phyloP scores from a whole-genome alignment of 2,888 invertebrate genomes.

The Chirona hameri region DNA sequence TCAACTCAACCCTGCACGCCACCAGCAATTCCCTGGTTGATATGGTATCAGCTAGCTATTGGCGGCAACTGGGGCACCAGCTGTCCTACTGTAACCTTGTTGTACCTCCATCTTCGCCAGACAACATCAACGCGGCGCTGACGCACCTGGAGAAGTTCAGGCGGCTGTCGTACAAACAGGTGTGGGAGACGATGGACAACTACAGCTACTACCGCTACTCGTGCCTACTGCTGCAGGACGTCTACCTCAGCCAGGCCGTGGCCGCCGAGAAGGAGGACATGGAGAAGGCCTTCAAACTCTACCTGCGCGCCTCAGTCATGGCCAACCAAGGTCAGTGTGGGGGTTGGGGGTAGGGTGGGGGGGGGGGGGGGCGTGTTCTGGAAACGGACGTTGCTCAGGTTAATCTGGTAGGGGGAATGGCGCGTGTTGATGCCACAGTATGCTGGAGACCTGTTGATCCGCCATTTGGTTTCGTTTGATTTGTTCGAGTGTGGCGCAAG shows the following conservation, averaged over 20 bases:
- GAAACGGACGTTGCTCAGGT: no score
- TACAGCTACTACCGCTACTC: slow-evolving; percentile 26
- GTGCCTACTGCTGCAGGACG: slow-evolving; percentile 28
- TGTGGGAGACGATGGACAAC: slow-evolving; percentile 11
- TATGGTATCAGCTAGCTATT: no score
- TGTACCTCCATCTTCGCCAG: not conserved
- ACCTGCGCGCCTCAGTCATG: slow-evolving; percentile 4
- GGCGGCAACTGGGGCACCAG: no score
- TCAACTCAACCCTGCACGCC: no score
- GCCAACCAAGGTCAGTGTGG: slow-evolving; percentile 14
- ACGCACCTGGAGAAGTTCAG: slow-evolving; percentile 5
- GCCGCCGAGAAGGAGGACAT: not conserved
- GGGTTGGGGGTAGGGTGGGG: not conserved
- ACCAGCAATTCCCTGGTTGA: no score
- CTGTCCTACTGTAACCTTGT: no score
- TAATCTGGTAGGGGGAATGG: no score
- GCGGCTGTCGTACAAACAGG: slow-evolving; percentile 3
- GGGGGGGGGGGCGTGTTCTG: not conserved
- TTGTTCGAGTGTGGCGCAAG: no score
- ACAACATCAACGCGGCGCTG: not conserved
- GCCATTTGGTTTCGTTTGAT: no score
- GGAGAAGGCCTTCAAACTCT: slow-evolving; percentile 9
- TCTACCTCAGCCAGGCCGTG: slow-evolving; percentile 11
- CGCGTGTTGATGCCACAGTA: no score
- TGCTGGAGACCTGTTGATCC: no score